Evolutionary conservation across 2,888 invertebrate genomes (phyloP).

Genomic region (Noctua janthina): DNA sequence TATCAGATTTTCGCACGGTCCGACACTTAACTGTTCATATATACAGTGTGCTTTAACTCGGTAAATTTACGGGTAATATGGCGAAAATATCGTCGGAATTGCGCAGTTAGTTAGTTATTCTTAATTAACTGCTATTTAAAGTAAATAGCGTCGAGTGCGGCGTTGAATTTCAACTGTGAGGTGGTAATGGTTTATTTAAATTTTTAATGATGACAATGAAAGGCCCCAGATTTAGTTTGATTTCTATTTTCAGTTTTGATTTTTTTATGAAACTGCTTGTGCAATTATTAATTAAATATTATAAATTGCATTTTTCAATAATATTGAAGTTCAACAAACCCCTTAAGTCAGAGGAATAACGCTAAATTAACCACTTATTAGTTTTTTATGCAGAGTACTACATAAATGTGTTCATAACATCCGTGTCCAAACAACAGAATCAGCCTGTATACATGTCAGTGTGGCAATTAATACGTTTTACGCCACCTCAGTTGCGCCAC

Average conservation of each 20-base stretch:
- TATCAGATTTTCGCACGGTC: conserved; percentile 90
- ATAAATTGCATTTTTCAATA: background rate
- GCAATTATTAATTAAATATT: background rate
- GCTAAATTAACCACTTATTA: background rate
- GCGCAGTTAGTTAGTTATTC: conserved; percentile 59
- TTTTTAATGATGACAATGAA: conserved; percentile 21
- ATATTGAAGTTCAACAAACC: background rate
- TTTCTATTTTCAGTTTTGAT: conserved; percentile 24
- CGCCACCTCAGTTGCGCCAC: conserved; percentile 72
- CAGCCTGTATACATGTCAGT: conserved; percentile 72
- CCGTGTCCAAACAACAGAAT: conserved; percentile 27
- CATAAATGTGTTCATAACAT: background rate
- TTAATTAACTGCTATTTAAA: conserved; percentile 61
- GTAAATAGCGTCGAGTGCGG: conserved; percentile 51
- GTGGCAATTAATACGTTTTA: conserved; percentile 80
- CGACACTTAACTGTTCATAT: conserved; percentile 81
- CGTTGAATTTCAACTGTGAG: conserved; percentile 6
- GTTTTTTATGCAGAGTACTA: background rate
- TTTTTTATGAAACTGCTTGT: background rate
- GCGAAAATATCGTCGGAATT: conserved; percentile 64
- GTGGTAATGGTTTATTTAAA: conserved; percentile 32
- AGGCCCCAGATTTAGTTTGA: conserved; percentile 30
- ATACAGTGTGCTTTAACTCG: conserved; percentile 78
- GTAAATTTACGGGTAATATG: conserved; percentile 62
- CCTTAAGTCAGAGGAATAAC: background rate